Evolutionary conservation across 2,888 invertebrate species (phyloP).

Genomic region (Galerucella calmariensis): DNA sequence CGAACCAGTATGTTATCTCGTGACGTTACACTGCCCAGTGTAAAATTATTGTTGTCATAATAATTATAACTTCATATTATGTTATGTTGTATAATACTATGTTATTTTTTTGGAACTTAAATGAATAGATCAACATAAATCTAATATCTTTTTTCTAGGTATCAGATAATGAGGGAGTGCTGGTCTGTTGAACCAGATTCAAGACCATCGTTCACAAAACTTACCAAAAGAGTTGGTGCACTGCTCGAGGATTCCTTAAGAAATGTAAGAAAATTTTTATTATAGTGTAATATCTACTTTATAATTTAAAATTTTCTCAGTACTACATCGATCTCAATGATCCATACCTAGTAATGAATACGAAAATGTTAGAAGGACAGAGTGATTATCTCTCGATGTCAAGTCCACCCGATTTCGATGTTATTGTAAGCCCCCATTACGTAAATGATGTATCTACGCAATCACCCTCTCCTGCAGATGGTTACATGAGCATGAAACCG

Average conservation of each 20-base stretch:
- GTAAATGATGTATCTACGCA: slow-evolving; percentile 63
- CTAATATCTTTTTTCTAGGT: slow-evolving; percentile 64
- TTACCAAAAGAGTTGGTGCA: slow-evolving; percentile 79
- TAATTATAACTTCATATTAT: too few species aligned
- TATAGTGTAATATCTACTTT: too few species aligned
- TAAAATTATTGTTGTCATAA: too few species aligned
- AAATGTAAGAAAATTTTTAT: slow-evolving; percentile 68
- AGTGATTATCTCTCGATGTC: slow-evolving; percentile 83
- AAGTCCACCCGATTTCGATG: slow-evolving; percentile 79
- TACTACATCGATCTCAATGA: slow-evolving; percentile 89
- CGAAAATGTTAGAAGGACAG: slow-evolving; percentile 67
- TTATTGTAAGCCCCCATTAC: slow-evolving; percentile 71
- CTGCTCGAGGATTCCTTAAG: slow-evolving; percentile 84
- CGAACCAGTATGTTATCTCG: too few species aligned
- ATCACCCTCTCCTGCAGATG: slow-evolving; percentile 59
- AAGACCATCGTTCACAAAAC: slow-evolving; percentile 82
- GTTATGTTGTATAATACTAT: too few species aligned
- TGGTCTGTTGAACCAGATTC: slow-evolving; percentile 84
- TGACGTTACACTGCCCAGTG: too few species aligned
- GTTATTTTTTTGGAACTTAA: too few species aligned
- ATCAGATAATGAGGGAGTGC: slow-evolving; percentile 86
- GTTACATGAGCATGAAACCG: slow-evolving; percentile 74
- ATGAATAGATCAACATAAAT: slow-evolving; percentile 42
- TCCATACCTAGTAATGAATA: slow-evolving; percentile 79
- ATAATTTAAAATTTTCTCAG: slow-evolving; percentile 66